Conservation (phyloP, 2,888 invertebrate genomes). For the Hemicrepidius hirtus region DNA sequence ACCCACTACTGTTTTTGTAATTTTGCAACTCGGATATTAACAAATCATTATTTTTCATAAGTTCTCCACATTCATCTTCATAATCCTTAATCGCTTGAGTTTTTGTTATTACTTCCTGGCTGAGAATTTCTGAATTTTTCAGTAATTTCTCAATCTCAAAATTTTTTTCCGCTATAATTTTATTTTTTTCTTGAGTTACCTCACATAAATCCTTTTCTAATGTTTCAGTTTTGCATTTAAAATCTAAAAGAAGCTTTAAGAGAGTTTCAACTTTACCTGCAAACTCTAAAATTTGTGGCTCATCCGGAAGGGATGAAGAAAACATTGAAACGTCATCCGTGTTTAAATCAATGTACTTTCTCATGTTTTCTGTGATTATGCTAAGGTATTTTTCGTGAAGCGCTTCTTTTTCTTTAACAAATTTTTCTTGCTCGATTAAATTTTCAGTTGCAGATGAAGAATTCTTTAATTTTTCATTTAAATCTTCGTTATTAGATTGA, state of each 20-base stretch:
- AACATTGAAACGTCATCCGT: neutral
- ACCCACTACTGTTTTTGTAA: slow-evolving; percentile 78
- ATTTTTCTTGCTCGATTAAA: neutral
- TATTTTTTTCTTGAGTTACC: slow-evolving; percentile 73
- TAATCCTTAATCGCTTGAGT: slow-evolving; percentile 71
- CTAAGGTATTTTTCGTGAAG: slow-evolving; percentile 72
- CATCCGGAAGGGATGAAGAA: slow-evolving; percentile 58
- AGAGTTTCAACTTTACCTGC: slow-evolving; percentile 73
- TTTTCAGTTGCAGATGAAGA: neutral
- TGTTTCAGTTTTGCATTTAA: slow-evolving; percentile 76
- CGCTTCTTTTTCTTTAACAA: slow-evolving; percentile 71
- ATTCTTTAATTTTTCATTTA: too few species aligned
- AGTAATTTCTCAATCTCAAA: slow-evolving; percentile 69
- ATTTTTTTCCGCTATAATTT: slow-evolving; percentile 67
- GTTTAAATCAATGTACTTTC: slow-evolving; percentile 51
- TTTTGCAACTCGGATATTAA: slow-evolving; percentile 80
- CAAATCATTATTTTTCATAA: slow-evolving; percentile 83
- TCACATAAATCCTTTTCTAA: slow-evolving; percentile 77
- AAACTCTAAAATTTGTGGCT: slow-evolving; percentile 64
- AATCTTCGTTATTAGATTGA: too few species aligned
- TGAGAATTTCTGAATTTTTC: slow-evolving; percentile 67
- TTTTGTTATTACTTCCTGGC: slow-evolving; percentile 67
- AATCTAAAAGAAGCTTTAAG: slow-evolving; percentile 76
- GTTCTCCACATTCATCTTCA: slow-evolving; percentile 77
- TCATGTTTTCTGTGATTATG: slow-evolving; percentile 51